phyloP scores from a whole-genome alignment of 2,888 invertebrate species.

The Chaitophorus viminalis region DNA sequence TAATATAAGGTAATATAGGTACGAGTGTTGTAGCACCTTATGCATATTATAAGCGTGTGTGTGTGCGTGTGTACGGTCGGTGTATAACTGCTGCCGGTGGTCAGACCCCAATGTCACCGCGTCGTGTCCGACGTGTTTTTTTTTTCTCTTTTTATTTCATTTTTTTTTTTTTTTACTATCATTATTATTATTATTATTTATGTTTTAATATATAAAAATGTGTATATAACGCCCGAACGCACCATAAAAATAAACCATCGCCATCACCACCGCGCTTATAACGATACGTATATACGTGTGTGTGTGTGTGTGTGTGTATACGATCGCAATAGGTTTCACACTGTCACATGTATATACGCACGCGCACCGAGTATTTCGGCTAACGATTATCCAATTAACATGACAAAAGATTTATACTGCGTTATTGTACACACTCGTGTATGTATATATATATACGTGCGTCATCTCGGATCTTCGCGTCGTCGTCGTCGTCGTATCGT shows the following conservation, averaged over 20 bases:
- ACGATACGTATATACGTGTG: background rate
- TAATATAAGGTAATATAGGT: background rate
- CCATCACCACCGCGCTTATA: background rate
- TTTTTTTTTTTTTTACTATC: too few species aligned
- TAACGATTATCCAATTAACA: constrained; percentile 62
- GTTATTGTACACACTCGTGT: background rate
- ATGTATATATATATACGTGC: background rate
- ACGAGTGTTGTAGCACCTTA: background rate
- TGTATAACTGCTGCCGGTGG: constrained; percentile 26
- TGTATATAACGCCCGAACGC: background rate
- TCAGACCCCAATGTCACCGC: constrained; percentile 48
- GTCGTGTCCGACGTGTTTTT: constrained; percentile 48
- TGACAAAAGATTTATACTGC: constrained; percentile 61
- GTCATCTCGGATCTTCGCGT: background rate
- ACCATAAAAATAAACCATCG: constrained; percentile 34
- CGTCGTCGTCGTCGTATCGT: background rate
- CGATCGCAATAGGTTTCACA: constrained; percentile 53
- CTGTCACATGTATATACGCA: background rate
- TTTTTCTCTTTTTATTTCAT: background rate
- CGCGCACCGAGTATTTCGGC: constrained; percentile 38
- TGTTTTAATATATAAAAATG: constrained; percentile 40
- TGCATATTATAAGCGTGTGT: background rate
- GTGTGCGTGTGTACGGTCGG: background rate
- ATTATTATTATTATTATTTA: constrained; percentile 41
- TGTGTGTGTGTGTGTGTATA: background rate